These are phyloP conservation scores for Rhizoglyphus robini DNA, from an alignment of 1,140 invertebrate genomes.

Conservation along the genomic window DNA sequence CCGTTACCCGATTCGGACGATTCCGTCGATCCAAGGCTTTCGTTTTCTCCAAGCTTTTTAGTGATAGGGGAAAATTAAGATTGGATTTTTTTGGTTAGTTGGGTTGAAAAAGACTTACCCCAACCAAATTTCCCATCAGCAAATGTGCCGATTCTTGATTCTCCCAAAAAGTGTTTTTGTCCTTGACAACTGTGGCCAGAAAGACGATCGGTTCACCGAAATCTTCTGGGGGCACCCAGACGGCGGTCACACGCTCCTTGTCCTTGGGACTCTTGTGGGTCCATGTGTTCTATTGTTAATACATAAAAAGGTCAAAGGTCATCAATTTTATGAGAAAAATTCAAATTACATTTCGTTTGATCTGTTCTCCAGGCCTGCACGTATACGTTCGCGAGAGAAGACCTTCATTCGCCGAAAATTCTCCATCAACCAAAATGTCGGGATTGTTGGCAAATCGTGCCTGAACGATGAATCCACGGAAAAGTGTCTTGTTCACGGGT, in stretches of 20 bases:
- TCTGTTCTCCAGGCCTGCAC: neutral
- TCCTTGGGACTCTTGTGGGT: neutral
- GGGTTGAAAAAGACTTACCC: neutral
- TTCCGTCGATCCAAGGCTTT: neutral
- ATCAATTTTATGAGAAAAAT: neutral
- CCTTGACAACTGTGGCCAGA: neutral
- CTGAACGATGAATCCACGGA: constrained; percentile 5
- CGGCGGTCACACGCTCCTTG: neutral
- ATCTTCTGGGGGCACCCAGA: neutral
- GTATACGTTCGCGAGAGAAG: neutral
- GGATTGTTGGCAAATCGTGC: constrained; percentile 5
- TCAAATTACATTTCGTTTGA: constrained; percentile 1
- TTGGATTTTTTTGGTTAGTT: neutral
- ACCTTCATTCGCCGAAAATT: neutral
- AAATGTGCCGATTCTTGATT: neutral
- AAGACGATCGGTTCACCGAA: neutral
- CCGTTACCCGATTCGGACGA: neutral
- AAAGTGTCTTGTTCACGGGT: neutral
- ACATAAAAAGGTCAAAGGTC: neutral
- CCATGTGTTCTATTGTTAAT: neutral
- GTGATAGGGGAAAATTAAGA: neutral
- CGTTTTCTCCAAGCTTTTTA: neutral
- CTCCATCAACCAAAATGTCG: neutral
- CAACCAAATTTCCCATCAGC: neutral
- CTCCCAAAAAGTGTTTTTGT: neutral